Conservation (phyloP, 2,113 vertebrate genomes). For the Pica pica region DNA sequence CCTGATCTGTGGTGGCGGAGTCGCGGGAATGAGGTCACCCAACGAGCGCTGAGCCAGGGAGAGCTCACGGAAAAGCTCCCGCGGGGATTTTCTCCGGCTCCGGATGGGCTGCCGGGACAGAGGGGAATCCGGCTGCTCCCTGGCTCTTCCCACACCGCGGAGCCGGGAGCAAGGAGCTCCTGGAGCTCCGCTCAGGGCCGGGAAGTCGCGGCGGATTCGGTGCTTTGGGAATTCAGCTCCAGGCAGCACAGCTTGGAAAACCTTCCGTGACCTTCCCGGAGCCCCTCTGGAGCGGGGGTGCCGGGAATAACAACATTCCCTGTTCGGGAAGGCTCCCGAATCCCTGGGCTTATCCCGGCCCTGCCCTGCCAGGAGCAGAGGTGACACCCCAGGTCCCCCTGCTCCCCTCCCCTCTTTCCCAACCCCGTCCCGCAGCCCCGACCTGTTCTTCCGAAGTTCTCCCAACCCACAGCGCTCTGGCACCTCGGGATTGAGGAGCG, state of each 20-base stretch:
- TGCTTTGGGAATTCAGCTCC: background rate
- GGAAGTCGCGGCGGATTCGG: background rate
- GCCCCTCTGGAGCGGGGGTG: background rate
- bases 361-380: background rate
- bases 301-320: background rate
- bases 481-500: constrained; percentile 31
- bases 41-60: background rate
- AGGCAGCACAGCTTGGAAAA: background rate
- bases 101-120: background rate
- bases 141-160: background rate
- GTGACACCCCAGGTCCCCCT: background rate
- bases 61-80: background rate
- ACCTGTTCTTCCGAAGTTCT: constrained; percentile 55
- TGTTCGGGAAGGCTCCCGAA: background rate
- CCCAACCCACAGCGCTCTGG: constrained; percentile 24
- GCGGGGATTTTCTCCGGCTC: background rate
- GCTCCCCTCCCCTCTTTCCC: background rate
- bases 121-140: background rate
- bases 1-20: fast-evolving
- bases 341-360: background rate
- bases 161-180: background rate
- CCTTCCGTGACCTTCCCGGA: background rate
- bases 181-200: background rate
- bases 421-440: background rate
- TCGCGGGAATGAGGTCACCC: background rate